Evolutionary conservation across 2,888 invertebrate species (phyloP).

Genomic region (Lepidochitona cinerea): DNA sequence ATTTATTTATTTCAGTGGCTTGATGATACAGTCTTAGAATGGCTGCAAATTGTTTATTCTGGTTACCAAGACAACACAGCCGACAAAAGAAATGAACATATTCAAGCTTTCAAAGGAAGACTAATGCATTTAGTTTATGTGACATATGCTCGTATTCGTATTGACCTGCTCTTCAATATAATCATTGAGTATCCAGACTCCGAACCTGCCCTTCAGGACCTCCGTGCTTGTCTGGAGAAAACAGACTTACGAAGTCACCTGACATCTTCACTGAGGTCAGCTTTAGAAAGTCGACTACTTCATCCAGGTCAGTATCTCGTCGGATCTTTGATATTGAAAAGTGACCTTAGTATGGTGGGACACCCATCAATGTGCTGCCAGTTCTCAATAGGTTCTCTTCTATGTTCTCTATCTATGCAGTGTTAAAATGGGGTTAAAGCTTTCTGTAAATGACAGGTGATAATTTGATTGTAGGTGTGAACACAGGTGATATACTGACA

Average conservation of each 20-base stretch:
- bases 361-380: too few relatives aligned
- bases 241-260: constrained; percentile 81
- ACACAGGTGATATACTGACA: constrained; percentile 94
- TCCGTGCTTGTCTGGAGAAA: constrained; percentile 87
- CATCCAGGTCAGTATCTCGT: too few relatives aligned
- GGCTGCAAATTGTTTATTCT: constrained; percentile 86
- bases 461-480: constrained; percentile 81
- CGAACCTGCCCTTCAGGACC: constrained; percentile 90
- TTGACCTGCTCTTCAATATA: constrained; percentile 94
- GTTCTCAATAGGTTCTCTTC: too few relatives aligned
- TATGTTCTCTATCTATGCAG: too few relatives aligned
- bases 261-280: constrained; percentile 83
- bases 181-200: constrained; percentile 98
- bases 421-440: too few relatives aligned
- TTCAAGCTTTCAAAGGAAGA: constrained; percentile 64
- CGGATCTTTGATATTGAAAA: too few relatives aligned
- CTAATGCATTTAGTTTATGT: constrained; percentile 88
- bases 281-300: constrained; percentile 87
- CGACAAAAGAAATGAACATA: constrained; percentile 46
- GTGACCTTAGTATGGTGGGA: too few relatives aligned
- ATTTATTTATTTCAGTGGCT: constrained; percentile 80
- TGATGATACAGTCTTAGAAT: constrained; percentile 86
- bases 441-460: too few relatives aligned
- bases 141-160: constrained; percentile 88
- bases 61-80: constrained; percentile 56